These are phyloP conservation scores for Brenthis hecate DNA, from an alignment of 2,888 invertebrate genomes.

Conservation along the genomic window DNA sequence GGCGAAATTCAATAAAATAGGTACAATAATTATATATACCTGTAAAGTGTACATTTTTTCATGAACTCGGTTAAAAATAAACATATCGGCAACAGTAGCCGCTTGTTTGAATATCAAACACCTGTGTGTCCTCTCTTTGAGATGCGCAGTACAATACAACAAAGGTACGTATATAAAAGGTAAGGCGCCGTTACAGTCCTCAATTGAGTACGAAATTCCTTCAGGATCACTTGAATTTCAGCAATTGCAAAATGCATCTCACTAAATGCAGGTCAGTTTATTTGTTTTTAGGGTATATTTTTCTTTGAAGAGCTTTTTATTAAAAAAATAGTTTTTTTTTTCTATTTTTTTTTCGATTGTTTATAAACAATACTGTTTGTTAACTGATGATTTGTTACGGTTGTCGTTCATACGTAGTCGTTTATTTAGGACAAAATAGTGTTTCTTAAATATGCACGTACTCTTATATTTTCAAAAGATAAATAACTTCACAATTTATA, in stretches of 20 bases:
- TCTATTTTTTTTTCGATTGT: too few relatives aligned
- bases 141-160: constrained; percentile 36
- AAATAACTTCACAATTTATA: too few relatives aligned
- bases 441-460: too few relatives aligned
- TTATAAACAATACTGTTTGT: too few relatives aligned
- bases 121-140: constrained; percentile 23
- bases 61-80: constrained; percentile 2
- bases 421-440: too few relatives aligned
- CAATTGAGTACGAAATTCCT: constrained; percentile 33
- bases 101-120: constrained; percentile 28
- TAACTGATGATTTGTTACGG: too few relatives aligned
- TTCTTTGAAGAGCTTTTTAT: not conserved
- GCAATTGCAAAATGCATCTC: constrained; percentile 13
- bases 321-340: not conserved
- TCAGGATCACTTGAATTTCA: constrained; percentile 21
- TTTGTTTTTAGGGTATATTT: too few relatives aligned
- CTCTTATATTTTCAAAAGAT: too few relatives aligned
- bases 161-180: constrained; percentile 32
- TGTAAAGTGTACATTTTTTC: not conserved
- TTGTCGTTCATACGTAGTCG: too few relatives aligned
- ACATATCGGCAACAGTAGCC: constrained; percentile 11
- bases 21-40: too few relatives aligned
- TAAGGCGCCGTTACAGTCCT: constrained; percentile 26
- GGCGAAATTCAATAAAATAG: too few relatives aligned
- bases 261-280: constrained; percentile 2